Evolutionary conservation across 2,888 invertebrate species (phyloP).

Genomic region (Quadroppia sp.): DNA sequence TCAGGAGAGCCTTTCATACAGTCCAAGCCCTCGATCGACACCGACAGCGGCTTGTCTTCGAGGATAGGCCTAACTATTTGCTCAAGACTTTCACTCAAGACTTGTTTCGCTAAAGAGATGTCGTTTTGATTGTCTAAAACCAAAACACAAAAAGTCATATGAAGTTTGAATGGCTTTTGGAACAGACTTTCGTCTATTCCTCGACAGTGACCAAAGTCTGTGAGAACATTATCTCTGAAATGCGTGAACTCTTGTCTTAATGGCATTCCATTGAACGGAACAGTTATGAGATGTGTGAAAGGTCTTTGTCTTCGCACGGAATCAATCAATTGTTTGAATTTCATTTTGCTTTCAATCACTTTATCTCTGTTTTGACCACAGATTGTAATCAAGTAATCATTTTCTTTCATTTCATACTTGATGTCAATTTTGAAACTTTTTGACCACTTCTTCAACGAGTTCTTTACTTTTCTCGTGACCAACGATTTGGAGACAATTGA

Average conservation of each 20-base stretch:
- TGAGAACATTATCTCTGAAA: conserved; percentile 60
- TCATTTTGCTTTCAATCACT: conserved; percentile 10
- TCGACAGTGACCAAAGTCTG: conserved; percentile 54
- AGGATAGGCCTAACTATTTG: not conserved
- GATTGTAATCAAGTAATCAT: not conserved
- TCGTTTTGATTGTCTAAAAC: conserved; percentile 73
- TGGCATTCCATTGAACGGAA: conserved; percentile 62
- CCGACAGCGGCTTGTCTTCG: not conserved
- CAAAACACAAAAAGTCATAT: conserved; percentile 74
- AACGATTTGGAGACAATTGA: not conserved
- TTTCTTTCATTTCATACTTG: not conserved
- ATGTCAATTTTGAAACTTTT: not conserved
- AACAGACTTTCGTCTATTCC: conserved; percentile 71
- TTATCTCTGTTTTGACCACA: conserved; percentile 1
- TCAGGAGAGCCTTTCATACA: not conserved
- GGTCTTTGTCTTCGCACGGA: conserved; percentile 66
- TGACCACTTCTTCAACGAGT: not conserved
- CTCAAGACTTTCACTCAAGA: conserved; percentile 54
- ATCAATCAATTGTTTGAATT: conserved; percentile 58
- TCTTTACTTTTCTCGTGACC: conserved; percentile 8
- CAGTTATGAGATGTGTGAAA: conserved; percentile 79
- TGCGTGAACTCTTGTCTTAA: conserved; percentile 63
- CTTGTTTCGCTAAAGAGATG: conserved; percentile 61
- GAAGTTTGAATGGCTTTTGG: conserved; percentile 67
- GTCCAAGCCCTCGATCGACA: not conserved